These are phyloP conservation scores for Hycleus cichorii DNA, from an alignment of 1,140 invertebrate species.

Conservation along the genomic window DNA sequence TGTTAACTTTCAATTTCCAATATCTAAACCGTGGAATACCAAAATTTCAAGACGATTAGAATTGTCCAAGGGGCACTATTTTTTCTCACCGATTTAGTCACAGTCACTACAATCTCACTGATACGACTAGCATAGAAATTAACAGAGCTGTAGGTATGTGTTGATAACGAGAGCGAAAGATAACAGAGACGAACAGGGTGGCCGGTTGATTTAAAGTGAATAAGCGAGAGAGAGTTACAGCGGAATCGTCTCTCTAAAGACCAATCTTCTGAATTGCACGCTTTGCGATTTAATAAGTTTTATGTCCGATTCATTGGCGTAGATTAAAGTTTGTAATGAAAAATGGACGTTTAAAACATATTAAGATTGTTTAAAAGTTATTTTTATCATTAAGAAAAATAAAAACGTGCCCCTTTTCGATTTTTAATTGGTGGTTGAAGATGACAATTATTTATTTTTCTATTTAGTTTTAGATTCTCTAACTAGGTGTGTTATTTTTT, in stretches of 20 bases:
- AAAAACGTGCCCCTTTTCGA: neutral
- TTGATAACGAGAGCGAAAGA: too few relatives aligned
- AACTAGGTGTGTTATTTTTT: too few relatives aligned
- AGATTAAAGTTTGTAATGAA: constrained; percentile 33
- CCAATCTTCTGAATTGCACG: constrained; percentile 29
- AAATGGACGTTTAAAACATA: constrained; percentile 30
- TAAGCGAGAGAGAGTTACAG: constrained; percentile 13
- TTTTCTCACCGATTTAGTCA: too few relatives aligned
- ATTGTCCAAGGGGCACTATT: too few relatives aligned
- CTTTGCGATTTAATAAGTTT: constrained; percentile 33
- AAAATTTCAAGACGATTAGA: too few relatives aligned
- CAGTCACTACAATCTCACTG: constrained; percentile 15
- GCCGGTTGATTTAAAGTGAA: too few relatives aligned
- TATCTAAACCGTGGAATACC: too few relatives aligned
- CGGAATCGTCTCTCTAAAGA: constrained; percentile 24
- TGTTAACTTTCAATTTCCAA: too few relatives aligned
- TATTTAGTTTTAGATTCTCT: too few relatives aligned
- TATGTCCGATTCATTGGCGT: constrained; percentile 32
- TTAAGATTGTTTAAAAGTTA: constrained; percentile 12
- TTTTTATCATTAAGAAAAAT: neutral
- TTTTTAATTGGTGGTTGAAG: neutral
- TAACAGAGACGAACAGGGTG: too few relatives aligned
- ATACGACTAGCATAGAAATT: constrained; percentile 30
- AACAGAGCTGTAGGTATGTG: neutral
- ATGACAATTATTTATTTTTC: too few relatives aligned